These are phyloP conservation scores for Macaria notata DNA, from an alignment of 2,888 invertebrate species.

Conservation along the genomic window DNA sequence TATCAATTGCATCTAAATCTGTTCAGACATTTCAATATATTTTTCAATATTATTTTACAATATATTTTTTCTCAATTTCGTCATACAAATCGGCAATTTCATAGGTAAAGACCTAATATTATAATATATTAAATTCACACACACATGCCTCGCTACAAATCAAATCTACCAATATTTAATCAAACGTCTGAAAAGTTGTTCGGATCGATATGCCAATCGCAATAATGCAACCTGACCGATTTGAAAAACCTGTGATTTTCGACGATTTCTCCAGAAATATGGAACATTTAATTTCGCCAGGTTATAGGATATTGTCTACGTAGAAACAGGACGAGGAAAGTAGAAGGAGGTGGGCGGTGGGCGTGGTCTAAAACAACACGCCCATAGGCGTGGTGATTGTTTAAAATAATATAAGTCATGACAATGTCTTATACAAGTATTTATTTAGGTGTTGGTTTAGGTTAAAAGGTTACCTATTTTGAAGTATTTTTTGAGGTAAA, in stretches of 20 bases:
- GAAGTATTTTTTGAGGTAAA: too few species aligned
- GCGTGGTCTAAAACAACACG: slow-evolving; percentile 66
- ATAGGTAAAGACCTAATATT: too few species aligned
- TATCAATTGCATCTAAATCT: too few species aligned
- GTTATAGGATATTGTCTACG: slow-evolving; percentile 62
- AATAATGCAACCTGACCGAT: slow-evolving; percentile 49
- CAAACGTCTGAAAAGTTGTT: slow-evolving; percentile 79
- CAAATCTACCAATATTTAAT: slow-evolving; percentile 53
- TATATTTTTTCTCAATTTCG: too few species aligned
- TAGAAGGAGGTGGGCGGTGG: slow-evolving; percentile 61
- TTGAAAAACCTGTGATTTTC: slow-evolving; percentile 30
- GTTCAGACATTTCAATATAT: too few species aligned
- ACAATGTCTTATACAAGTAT: slow-evolving; percentile 6
- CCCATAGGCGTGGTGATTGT: slow-evolving; percentile 65
- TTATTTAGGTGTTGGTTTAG: too few species aligned
- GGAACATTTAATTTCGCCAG: slow-evolving; percentile 51
- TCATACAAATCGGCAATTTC: too few species aligned
- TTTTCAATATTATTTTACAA: too few species aligned
- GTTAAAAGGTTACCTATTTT: too few species aligned
- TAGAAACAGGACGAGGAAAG: slow-evolving; percentile 52
- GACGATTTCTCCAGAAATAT: slow-evolving; percentile 37
- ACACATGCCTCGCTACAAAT: slow-evolving; percentile 12
- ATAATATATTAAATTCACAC: too few species aligned
- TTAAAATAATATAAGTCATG: slow-evolving; percentile 38
- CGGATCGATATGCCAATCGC: slow-evolving; percentile 71